Evolutionary conservation across 2,113 vertebrate genomes (phyloP), one percentile per base, ranked within the genome.

Genomic region (Shinisaurus crocodilurus): DNA sequence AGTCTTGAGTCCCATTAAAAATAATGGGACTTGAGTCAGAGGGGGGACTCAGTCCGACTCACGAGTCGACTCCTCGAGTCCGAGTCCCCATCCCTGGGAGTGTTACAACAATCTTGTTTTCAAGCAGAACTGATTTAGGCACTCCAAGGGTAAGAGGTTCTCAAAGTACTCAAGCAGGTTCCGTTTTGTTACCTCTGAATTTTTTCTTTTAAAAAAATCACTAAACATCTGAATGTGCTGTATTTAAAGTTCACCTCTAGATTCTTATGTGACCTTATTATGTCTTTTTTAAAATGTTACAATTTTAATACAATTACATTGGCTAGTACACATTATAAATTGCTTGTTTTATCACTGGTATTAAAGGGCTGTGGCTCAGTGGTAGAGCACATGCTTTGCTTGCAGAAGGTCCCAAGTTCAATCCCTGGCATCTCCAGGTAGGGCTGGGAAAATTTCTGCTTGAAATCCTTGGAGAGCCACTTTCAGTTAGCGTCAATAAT

Each of bases 261-360:
- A 77, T 67, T 85, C 80, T 54, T 88, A 70, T 12, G 76, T 82
- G 9, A 85, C 34, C 57, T 76, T 1, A 57, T 86, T 48, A 88
- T 88, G 7, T 74, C 90, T 70, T 34, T 43, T 90, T 93, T 5
- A 90, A 92, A 69, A 43, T 8, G 3, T 48, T 34, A 70, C 29
- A 57, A 45, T 69, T 43, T 57, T 45, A 65, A 84, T 85, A 15
- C 63, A 85, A 43, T 43, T 63, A 27, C 37, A 3, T 69, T 85
- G 63, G 4, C 63, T 85, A 48, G 69, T 32, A 32, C 20, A 67
- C 29, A 29, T 8, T 1, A 37, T 86, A 23, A 70, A 4, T 40
- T 43, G 82, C 0, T 0, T 91, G 83, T 89, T 80, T 29, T 48
- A 67, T 87, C 84, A 6, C 37, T 90, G 67, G 29, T 88, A 63